phyloP scores from a whole-genome alignment of 2,888 invertebrate species.

The Dynastes tityus region DNA sequence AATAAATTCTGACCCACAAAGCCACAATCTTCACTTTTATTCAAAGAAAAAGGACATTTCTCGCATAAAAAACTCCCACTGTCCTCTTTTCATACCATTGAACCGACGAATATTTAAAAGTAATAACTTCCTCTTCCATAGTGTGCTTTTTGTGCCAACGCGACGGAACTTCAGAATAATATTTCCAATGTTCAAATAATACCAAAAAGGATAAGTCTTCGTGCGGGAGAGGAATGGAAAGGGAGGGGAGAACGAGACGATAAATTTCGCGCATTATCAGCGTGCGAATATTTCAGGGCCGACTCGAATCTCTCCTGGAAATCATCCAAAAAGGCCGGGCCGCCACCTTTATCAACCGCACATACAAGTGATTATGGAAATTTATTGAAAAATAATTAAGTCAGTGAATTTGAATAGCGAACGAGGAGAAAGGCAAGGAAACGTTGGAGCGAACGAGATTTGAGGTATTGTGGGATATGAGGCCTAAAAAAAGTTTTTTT shows the following conservation, averaged over 20 bases:
- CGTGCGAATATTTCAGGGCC: slow-evolving; percentile 40
- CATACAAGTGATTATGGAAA: slow-evolving; percentile 45
- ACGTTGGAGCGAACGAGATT: slow-evolving; percentile 25
- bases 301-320: slow-evolving; percentile 18
- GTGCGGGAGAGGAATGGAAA: no score
- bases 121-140: slow-evolving; percentile 2
- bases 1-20: no score
- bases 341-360: slow-evolving; percentile 40
- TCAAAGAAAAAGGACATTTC: neutral
- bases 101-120: slow-evolving; percentile 5
- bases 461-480: neutral
- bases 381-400: slow-evolving; percentile 45
- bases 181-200: slow-evolving; percentile 5
- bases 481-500: slow-evolving; percentile 5
- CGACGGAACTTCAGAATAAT: slow-evolving; percentile 16
- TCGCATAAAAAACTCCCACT: neutral
- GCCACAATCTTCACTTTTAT: no score
- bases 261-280: slow-evolving; percentile 37
- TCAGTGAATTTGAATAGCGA: slow-evolving; percentile 43
- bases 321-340: slow-evolving; percentile 38
- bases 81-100: neutral
- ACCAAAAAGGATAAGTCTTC: no score
- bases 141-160: neutral
- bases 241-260: neutral
- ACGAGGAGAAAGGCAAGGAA: slow-evolving; percentile 6